A percentile compares a stretch with the other conserved stretches of the same genome.
Conservation (phyloP, 2,113 vertebrate species). For the Siniperca chuatsi region DNA sequence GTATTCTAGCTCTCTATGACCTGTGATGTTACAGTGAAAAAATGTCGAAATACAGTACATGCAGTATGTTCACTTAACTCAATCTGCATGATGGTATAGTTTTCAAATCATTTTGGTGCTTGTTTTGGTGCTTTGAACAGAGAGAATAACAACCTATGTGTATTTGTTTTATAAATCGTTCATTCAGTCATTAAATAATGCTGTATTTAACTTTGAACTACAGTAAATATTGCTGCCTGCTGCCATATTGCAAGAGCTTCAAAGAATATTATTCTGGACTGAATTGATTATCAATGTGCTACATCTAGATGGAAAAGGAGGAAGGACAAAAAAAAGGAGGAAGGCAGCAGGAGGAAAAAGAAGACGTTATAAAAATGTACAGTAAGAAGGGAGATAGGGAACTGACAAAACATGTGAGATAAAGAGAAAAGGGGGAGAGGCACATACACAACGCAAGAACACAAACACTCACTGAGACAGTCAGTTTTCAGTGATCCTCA, state of each 20-base stretch:
- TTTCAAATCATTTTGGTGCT: neutral
- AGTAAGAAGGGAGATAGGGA: neutral
- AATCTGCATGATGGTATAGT: neutral
- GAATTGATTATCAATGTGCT: conserved; percentile 35
- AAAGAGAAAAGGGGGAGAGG: conserved; percentile 3
- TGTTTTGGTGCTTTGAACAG: neutral
- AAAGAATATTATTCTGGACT: conserved; percentile 34
- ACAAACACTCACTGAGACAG: conserved; percentile 8
- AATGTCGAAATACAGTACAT: neutral
- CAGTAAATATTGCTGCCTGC: conserved; percentile 24
- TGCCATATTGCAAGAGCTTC: conserved; percentile 12
- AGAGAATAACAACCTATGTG: neutral
- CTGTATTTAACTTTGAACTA: conserved; percentile 34
- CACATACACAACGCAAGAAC: neutral
- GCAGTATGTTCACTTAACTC: neutral
- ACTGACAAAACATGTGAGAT: neutral
- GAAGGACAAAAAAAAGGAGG: neutral
- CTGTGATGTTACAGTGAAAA: neutral
- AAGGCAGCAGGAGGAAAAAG: neutral
- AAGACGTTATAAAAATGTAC: neutral
- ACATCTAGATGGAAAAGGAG: neutral
- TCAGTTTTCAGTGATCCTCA: conserved; percentile 24
- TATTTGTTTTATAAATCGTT: conserved; percentile 35
- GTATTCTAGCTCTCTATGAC: neutral
- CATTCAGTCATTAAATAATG: conserved; percentile 14